These are phyloP conservation scores for Magallana nippona DNA, from an alignment of 2,888 invertebrate genomes.

Conservation along the genomic window DNA sequence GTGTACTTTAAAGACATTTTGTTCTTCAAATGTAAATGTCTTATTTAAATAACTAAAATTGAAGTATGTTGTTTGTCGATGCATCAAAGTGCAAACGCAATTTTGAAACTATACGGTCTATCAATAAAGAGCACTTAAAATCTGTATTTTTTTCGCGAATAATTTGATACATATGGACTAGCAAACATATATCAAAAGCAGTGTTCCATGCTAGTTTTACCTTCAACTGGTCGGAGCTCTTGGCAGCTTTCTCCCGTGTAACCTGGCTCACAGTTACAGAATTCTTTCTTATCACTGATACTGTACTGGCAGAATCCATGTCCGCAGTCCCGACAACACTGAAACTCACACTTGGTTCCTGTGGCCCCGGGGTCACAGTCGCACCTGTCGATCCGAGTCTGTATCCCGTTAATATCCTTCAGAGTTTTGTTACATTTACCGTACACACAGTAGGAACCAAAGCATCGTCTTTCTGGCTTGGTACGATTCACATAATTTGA, in stretches of 20 bases:
- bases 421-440: background rate
- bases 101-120: too few relatives aligned
- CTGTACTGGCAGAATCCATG: slow-evolving; percentile 38
- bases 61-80: too few relatives aligned
- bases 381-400: slow-evolving; percentile 15
- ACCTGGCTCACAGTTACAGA: slow-evolving; percentile 43
- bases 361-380: slow-evolving; percentile 44
- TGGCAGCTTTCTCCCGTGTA: slow-evolving; percentile 44
- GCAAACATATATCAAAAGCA: too few relatives aligned
- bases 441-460: background rate
- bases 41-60: too few relatives aligned
- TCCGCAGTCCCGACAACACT: slow-evolving; percentile 49
- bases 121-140: too few relatives aligned
- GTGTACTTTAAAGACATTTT: too few relatives aligned
- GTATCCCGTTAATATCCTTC: background rate
- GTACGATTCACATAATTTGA: background rate
- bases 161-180: too few relatives aligned
- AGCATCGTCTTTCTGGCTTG: background rate
- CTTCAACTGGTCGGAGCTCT: background rate
- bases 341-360: slow-evolving; percentile 39
- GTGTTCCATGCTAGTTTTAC: background rate
- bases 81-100: too few relatives aligned
- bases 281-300: slow-evolving; percentile 22
- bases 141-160: too few relatives aligned
- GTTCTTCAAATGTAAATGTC: too few relatives aligned